These are phyloP conservation scores for Ariopsis seemanni DNA, from an alignment of 2,113 vertebrate species.

Conservation along the genomic window DNA sequence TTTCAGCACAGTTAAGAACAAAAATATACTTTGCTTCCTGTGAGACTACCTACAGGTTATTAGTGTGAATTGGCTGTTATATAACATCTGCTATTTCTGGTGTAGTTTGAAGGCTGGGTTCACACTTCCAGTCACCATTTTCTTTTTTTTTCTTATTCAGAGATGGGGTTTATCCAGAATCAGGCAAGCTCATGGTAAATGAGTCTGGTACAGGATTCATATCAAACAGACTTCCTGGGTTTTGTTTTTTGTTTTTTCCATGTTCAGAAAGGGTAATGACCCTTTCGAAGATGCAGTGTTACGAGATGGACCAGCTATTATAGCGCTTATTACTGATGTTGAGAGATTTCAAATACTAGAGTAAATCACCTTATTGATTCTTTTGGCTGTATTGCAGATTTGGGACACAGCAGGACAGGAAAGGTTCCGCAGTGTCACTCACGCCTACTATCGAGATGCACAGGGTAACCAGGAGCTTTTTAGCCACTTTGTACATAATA, in stretches of 20 bases:
- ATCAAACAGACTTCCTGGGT: background rate
- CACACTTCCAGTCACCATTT: constrained; percentile 30
- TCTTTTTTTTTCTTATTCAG: background rate
- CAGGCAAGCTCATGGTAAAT: background rate
- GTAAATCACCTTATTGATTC: constrained; percentile 35
- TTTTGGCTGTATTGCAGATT: constrained; percentile 74
- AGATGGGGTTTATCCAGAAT: constrained; percentile 7
- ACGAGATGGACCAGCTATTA: background rate
- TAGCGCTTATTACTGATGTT: background rate
- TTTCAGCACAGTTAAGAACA: constrained; percentile 7
- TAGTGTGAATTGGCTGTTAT: constrained; percentile 39
- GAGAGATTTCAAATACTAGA: constrained; percentile 2
- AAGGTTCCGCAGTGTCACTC: constrained; percentile 95
- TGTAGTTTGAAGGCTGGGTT: constrained; percentile 25
- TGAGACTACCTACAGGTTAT: constrained; percentile 35
- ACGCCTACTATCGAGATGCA: constrained; percentile 96
- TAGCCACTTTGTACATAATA: background rate
- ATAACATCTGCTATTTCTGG: constrained; percentile 38
- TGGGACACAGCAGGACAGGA: constrained; percentile 99
- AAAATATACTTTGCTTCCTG: constrained; percentile 33
- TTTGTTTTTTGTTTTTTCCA: background rate
- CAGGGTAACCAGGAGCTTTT: constrained; percentile 79
- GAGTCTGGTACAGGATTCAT: background rate
- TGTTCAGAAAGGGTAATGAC: background rate
- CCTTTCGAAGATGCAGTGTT: background rate